Evolutionary conservation across 2,113 vertebrate species (phyloP).

Genomic region (Lophius piscatorius): DNA sequence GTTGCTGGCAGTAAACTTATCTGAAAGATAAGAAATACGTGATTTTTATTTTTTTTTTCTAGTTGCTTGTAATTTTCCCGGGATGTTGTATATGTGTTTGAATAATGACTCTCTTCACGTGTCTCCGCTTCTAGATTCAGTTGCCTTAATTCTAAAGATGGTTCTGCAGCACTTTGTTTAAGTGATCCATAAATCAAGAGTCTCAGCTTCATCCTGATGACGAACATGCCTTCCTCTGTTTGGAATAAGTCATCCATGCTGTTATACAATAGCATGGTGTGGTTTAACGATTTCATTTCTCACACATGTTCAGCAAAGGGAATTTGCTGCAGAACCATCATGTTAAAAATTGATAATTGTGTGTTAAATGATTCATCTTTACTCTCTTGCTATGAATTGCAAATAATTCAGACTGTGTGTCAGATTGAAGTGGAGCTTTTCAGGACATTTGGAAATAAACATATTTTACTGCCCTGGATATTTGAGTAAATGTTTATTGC

Average conservation of each 20-base stretch:
- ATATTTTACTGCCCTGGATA: constrained; percentile 41
- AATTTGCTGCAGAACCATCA: constrained; percentile 63
- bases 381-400: constrained; percentile 53
- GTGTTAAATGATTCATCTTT: constrained; percentile 42
- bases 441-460: constrained; percentile 68
- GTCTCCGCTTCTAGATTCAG: constrained; percentile 46
- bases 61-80: constrained; percentile 17
- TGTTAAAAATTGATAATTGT: constrained; percentile 8
- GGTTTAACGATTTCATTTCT: constrained; percentile 1
- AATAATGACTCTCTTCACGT: constrained; percentile 35
- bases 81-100: constrained; percentile 26
- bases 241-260: constrained; percentile 6
- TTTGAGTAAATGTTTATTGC: constrained; percentile 43
- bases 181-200: too few relatives aligned
- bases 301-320: constrained; percentile 60
- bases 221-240: background rate
- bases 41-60: background rate
- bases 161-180: constrained; percentile 57
- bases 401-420: constrained; percentile 40
- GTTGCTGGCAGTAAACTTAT: background rate
- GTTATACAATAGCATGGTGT: background rate
- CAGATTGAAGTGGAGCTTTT: constrained; percentile 47
- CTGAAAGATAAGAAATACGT: background rate
- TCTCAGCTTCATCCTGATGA: too few relatives aligned
- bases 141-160: constrained; percentile 52